These are phyloP conservation scores for Eufriesea mexicana DNA, from an alignment of 1,140 invertebrate species.

Conservation along the genomic window DNA sequence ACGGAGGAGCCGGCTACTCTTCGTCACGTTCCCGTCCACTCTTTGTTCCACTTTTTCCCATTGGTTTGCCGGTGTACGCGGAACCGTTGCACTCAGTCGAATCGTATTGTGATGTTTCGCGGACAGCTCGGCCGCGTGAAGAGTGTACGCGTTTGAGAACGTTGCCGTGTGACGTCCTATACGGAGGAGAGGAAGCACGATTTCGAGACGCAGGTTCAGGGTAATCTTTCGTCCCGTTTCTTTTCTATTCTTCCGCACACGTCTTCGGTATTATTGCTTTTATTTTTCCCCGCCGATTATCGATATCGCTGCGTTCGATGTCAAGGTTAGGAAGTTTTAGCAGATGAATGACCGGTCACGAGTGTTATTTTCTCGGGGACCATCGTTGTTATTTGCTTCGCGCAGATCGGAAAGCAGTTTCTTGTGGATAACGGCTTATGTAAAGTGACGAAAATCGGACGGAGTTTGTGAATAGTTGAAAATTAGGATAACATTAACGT, in stretches of 20 bases:
- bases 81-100: neutral
- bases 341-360: neutral
- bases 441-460: neutral
- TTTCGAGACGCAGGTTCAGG: neutral
- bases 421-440: neutral
- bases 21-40: neutral
- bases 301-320: neutral
- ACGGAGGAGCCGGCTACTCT: conserved; percentile 44
- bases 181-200: neutral
- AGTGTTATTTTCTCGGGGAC: neutral
- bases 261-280: neutral
- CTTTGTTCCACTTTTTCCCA: neutral
- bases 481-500: neutral
- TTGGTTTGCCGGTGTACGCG: neutral
- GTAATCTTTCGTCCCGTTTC: neutral
- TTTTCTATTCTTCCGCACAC: neutral
- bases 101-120: neutral
- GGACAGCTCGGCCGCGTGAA: neutral
- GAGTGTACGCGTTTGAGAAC: conserved; percentile 10
- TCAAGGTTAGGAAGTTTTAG: conserved; percentile 35
- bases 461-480: neutral
- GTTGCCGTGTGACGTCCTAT: conserved; percentile 9
- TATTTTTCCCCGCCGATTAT: neutral
- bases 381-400: no score
- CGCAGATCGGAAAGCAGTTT: no score